Conservation (phyloP, 2,797 vertebrate species). For the Notolepis coatsorum region DNA sequence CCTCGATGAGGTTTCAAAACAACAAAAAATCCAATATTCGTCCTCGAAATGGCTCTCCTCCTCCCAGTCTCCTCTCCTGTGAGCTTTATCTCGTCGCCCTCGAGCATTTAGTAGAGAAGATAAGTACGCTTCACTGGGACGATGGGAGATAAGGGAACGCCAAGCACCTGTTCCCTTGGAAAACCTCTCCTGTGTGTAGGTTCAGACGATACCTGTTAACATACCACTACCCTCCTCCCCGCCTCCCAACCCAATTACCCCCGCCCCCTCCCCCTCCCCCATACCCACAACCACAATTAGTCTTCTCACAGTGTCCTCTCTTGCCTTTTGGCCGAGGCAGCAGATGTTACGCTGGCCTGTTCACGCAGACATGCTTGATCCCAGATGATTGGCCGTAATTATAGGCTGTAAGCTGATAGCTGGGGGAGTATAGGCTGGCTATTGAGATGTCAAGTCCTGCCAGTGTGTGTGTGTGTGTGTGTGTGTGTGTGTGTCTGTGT, state of each 20-base stretch:
- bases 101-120: slow-evolving; percentile 50
- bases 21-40: slow-evolving; percentile 15
- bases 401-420: slow-evolving; percentile 84
- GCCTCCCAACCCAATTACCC: slow-evolving; percentile 38
- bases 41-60: slow-evolving; percentile 35
- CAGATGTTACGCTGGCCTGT: slow-evolving; percentile 80
- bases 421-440: slow-evolving; percentile 69
- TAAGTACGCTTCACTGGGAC: slow-evolving; percentile 48
- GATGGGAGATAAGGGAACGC: slow-evolving; percentile 57
- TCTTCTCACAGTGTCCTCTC: no score
- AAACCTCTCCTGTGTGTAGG: slow-evolving; percentile 25
- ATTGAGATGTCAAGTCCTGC: slow-evolving; percentile 80
- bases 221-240: slow-evolving; percentile 38
- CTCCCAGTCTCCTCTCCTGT: slow-evolving; percentile 33
- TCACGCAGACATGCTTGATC: slow-evolving; percentile 81
- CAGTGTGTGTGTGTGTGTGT: slow-evolving; percentile 44
- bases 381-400: slow-evolving; percentile 85
- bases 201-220: slow-evolving; percentile 60
- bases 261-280: background rate
- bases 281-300: no score
- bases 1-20: slow-evolving; percentile 28
- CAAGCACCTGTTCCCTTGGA: slow-evolving; percentile 59
- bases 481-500: background rate
- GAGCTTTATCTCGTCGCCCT: slow-evolving; percentile 39
- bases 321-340: slow-evolving; percentile 42